Evolutionary conservation across 2,113 vertebrate species (phyloP).

Genomic region (Zosterops pallidus): DNA sequence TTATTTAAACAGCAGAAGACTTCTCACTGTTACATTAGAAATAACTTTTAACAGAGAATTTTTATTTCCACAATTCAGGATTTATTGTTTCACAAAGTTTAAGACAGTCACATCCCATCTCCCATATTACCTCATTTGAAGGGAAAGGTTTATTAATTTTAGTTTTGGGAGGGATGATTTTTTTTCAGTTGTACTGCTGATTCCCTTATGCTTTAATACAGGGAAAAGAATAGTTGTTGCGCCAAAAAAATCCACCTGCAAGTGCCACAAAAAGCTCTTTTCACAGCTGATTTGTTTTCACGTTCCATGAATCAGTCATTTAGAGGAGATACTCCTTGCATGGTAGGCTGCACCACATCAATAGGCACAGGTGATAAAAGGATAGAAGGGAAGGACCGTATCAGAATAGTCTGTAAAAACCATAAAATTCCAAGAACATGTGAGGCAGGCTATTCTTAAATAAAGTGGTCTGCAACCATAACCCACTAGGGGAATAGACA

Average conservation of each 20-base stretch:
- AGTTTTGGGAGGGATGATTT: neutral
- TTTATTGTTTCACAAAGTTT: neutral
- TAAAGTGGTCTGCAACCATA: neutral
- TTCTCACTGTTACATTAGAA: neutral
- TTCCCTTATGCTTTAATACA: neutral
- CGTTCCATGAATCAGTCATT: neutral
- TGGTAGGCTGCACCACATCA: neutral
- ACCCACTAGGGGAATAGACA: neutral
- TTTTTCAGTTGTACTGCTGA: neutral
- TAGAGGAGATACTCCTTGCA: neutral
- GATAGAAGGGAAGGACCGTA: neutral
- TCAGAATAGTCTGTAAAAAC: neutral
- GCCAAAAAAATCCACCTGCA: neutral
- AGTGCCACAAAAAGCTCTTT: neutral
- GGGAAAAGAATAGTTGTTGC: neutral
- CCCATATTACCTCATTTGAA: neutral
- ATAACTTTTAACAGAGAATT: neutral
- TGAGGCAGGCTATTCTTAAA: neutral
- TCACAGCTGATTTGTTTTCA: neutral
- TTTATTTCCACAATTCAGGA: neutral
- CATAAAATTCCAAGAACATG: neutral
- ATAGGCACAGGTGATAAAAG: accelerated
- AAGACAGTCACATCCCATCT: neutral
- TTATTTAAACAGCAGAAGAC: neutral
- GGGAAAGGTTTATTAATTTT: neutral